A percentile compares a stretch with the other conserved stretches of the same genome.
Evolutionary conservation across 2,888 invertebrate species (phyloP).

Genomic region (Flexamia atlantica): DNA sequence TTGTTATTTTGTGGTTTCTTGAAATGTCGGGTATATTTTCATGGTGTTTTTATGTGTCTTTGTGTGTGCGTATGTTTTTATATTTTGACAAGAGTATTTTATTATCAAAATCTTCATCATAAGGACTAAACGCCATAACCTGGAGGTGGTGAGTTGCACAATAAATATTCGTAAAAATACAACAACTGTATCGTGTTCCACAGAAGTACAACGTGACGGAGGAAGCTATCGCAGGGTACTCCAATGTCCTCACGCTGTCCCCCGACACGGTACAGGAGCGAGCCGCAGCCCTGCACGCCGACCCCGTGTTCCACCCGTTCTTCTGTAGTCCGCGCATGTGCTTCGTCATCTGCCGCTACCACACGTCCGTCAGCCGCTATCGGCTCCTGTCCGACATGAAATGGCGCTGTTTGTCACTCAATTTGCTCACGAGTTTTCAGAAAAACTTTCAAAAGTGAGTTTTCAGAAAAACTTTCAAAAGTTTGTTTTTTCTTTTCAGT

Average conservation of each 20-base stretch:
- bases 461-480: too few species aligned
- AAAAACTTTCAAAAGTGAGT: not conserved
- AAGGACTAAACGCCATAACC: too few species aligned
- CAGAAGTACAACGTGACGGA: slow-evolving; percentile 3
- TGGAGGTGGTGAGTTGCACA: too few species aligned
- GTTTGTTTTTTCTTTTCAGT: too few species aligned
- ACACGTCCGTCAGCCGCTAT: not conserved
- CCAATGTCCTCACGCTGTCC: slow-evolving; percentile 5
- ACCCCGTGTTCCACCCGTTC: not conserved
- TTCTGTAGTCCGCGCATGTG: slow-evolving; percentile 12
- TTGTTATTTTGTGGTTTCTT: too few species aligned
- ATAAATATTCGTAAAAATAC: too few species aligned
- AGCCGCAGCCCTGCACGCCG: not conserved
- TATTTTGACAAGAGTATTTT: too few species aligned
- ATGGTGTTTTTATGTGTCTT: too few species aligned
- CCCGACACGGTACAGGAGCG: not conserved
- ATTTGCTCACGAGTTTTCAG: not conserved
- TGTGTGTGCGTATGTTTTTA: too few species aligned
- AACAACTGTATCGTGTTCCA: too few species aligned
- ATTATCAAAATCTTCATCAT: too few species aligned
- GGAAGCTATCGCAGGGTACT: not conserved
- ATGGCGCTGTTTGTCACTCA: not conserved
- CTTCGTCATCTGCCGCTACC: not conserved
- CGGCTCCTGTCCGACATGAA: not conserved
- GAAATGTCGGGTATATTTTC: too few species aligned